Evolutionary conservation across 2,797 vertebrate species (phyloP).

Genomic region (Cossypha dichroa): DNA sequence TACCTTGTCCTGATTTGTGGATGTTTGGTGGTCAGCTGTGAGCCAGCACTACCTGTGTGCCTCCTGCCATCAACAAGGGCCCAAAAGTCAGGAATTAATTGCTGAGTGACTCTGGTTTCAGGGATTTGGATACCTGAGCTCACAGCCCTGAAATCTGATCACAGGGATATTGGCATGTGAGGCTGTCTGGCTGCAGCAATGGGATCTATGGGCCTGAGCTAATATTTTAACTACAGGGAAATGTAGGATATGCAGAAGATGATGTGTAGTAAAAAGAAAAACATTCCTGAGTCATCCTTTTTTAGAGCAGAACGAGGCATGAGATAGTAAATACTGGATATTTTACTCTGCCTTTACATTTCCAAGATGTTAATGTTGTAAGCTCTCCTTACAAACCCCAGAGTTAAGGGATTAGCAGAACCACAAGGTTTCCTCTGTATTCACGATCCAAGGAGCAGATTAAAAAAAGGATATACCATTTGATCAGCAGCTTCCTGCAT

Average conservation of each 20-base stretch:
- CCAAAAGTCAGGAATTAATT: background rate
- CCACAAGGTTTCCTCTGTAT: background rate
- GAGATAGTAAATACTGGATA: background rate
- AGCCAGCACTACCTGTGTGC: background rate
- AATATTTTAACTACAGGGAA: background rate
- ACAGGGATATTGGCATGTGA: fast-evolving
- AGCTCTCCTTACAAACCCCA: background rate
- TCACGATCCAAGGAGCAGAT: background rate
- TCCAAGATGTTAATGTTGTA: background rate
- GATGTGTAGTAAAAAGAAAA: background rate
- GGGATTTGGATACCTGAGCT: background rate
- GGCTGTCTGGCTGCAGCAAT: background rate
- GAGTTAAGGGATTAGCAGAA: constrained; percentile 17
- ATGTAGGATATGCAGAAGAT: background rate
- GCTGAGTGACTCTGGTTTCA: background rate
- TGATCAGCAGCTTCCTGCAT: constrained; percentile 36
- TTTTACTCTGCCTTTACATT: background rate
- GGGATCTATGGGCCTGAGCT: background rate
- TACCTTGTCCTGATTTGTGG: background rate
- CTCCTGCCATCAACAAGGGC: background rate
- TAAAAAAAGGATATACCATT: constrained; percentile 1
- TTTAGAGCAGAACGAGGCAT: background rate
- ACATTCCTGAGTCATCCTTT: background rate
- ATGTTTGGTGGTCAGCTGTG: background rate
- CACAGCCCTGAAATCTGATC: background rate